Base-by-base conservation (phyloP, 2,888 invertebrate species). In the Muscina levida region DNA sequence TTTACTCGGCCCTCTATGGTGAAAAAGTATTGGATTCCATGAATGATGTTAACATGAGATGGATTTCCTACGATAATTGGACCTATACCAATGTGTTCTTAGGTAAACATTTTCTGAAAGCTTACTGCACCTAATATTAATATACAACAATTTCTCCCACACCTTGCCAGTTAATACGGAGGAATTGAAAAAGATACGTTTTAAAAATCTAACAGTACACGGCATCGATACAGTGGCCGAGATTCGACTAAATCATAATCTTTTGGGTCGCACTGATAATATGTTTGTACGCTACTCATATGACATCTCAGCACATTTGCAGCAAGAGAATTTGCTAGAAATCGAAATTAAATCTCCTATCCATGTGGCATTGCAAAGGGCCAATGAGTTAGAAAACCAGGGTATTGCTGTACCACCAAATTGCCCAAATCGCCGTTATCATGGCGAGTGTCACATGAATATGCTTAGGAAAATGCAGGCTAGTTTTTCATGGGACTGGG, bases 401-500 rank as follows among this genome's bases (percentile, higher is more conserved):
- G 80, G 82, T 19, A 53, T 62, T 1, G 82, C 17, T 24, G 87
- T 92, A 2, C 95, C 96, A 0, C 98, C 97, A 0, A 91, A 91
- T 3, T 98, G 98, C 87, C 95, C 97, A 0, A 94, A 95, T 0
- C 85, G 89, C 0, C 91, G 91, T 1, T 97, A 97, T 87, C 92
- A 96, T 74, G 99, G 99, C 0, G 97, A 97, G 89, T 98, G 98
- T 85, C 97, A 98, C 85, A 95, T 94, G 39, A 98, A 99, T 91
- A 95, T 97, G 91, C 91, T 98, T 65, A 92, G 97, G 62, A 97
- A 97, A 91, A 97, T 97, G 96, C 97, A 98, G 91, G 95, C 97
- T 0, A 97, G 97, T 0, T 99, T 97, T 88, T 92, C 95, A 39
- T 99, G 99, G 99, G 99, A 99, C 89, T 99, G 99, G 99, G 99